These are phyloP conservation scores for Diarsia dahlii DNA, from an alignment of 2,888 invertebrate genomes.

Conservation along the genomic window DNA sequence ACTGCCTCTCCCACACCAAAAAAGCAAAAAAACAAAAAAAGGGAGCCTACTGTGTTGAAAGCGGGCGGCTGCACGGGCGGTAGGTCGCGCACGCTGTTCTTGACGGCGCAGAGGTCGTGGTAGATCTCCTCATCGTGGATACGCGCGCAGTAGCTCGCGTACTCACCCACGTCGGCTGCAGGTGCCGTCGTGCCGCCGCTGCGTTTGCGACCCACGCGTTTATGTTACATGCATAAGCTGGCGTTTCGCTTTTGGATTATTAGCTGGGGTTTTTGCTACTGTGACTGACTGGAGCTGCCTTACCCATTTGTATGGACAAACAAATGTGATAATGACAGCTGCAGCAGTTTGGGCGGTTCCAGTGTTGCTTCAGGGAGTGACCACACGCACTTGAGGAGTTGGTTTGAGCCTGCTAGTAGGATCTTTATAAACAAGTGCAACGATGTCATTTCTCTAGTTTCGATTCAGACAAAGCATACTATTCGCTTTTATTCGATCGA, in stretches of 20 bases:
- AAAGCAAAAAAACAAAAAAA: constrained; percentile 63
- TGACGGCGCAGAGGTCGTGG: constrained; percentile 97
- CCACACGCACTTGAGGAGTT: neutral
- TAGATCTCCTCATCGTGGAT: constrained; percentile 97
- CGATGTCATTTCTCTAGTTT: neutral
- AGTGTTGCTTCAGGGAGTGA: neutral
- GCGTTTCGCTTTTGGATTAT: constrained; percentile 62
- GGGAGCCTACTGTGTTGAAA: constrained; percentile 84
- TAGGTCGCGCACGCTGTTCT: constrained; percentile 88
- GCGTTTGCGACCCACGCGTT: constrained; percentile 71
- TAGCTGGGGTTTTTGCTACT: constrained; percentile 39
- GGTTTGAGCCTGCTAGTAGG: neutral
- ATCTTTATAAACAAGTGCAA: neutral
- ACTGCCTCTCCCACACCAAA: constrained; percentile 29
- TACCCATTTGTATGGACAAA: neutral
- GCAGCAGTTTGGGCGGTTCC: neutral
- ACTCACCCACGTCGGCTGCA: constrained; percentile 90
- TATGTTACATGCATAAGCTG: constrained; percentile 68
- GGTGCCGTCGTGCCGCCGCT: constrained; percentile 79
- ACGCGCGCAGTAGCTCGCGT: constrained; percentile 93
- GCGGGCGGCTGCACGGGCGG: constrained; percentile 86
- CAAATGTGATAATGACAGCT: neutral
- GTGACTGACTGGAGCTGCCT: constrained; percentile 18
- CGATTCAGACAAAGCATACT: neutral
- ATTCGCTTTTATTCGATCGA: neutral